Conservation (phyloP, 2,113 vertebrate genomes). For the rabbit (Oryctolagus cuniculus) region mOryCun1.1 NC_091453.1:22585501-22586000, state of each 20-base stretch:
- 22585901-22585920: too few relatives aligned
- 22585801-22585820: background rate
- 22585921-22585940: too few relatives aligned
- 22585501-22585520: constrained; percentile 2
- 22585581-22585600: background rate
- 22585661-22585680: constrained; percentile 18
- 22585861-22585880: too few relatives aligned
- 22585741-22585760: background rate
- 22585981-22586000: too few relatives aligned
- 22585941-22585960: too few relatives aligned
- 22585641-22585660: background rate
- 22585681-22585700: constrained; percentile 2
- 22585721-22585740: background rate
- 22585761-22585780: background rate
- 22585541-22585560: constrained; percentile 19
- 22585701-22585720: background rate
- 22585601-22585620: constrained; percentile 33
- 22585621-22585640: constrained; percentile 9
- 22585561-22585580: background rate
- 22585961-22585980: too few relatives aligned
- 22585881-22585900: too few relatives aligned
- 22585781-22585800: background rate
- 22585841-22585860: too few relatives aligned
- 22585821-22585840: too few relatives aligned
- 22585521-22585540: background rate